Conservation (phyloP, 2,797 vertebrate species). For the Salarias fasciatus region DNA sequence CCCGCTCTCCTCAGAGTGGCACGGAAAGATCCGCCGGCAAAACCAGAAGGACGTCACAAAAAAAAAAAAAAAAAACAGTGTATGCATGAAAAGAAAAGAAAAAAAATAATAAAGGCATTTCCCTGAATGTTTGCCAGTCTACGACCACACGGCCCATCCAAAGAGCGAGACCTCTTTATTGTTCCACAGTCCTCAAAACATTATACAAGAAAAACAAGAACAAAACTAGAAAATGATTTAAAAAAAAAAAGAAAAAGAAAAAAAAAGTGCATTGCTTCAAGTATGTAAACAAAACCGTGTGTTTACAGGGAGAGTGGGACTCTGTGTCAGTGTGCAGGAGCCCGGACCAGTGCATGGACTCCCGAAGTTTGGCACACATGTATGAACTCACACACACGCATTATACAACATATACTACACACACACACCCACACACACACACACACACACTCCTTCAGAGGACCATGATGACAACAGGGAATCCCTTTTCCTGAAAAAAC, state of each 20-base stretch:
- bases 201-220: conserved; percentile 35
- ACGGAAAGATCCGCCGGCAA: conserved; percentile 37
- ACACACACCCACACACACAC: conserved; percentile 14
- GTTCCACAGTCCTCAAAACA: conserved; percentile 60
- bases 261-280: conserved; percentile 86
- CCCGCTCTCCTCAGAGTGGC: conserved; percentile 31
- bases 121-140: conserved; percentile 78
- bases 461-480: conserved; percentile 27
- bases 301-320: conserved; percentile 61
- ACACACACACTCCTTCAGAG: conserved; percentile 41
- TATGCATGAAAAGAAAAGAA: conserved; percentile 42
- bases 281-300: conserved; percentile 83
- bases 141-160: conserved; percentile 52
- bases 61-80: no score
- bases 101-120: conserved; percentile 66
- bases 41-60: conserved; percentile 42
- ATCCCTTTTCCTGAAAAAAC: conserved; percentile 37
- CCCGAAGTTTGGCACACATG: conserved; percentile 75
- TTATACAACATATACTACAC: conserved; percentile 8
- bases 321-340: conserved; percentile 60
- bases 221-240: conserved; percentile 46
- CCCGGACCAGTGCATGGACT: conserved; percentile 63
- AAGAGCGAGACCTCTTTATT: conserved; percentile 40
- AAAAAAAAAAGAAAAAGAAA: conserved; percentile 44
- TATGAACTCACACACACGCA: conserved; percentile 24